phyloP scores from a whole-genome alignment of 2,797 vertebrate genomes.

The Anguilla obscura region DNA sequence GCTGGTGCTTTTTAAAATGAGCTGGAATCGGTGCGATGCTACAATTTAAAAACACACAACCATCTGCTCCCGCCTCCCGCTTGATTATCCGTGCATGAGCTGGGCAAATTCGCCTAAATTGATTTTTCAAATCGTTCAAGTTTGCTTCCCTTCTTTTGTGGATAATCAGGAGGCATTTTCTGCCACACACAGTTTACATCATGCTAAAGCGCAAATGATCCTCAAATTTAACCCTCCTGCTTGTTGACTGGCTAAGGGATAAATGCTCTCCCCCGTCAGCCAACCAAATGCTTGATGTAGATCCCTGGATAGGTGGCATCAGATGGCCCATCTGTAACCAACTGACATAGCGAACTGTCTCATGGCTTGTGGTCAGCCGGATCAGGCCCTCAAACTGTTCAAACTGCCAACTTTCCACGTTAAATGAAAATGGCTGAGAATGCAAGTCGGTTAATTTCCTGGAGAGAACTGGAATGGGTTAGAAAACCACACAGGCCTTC shows the following conservation, averaged over 20 bases:
- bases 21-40: not conserved
- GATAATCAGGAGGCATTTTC: not conserved
- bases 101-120: not conserved
- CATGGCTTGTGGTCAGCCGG: not conserved
- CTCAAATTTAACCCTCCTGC: not conserved
- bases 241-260: not conserved
- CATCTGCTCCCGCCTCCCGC: not conserved
- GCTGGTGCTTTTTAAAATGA: conserved; percentile 2
- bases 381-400: conserved; percentile 49
- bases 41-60: conserved; percentile 15
- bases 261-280: not conserved
- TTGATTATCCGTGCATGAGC: not conserved
- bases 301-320: not conserved
- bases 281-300: not conserved
- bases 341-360: not conserved
- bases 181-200: not conserved
- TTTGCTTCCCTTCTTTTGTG: not conserved
- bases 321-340: not conserved
- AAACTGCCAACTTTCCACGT: conserved; percentile 38
- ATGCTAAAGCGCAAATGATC: not conserved
- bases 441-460: conserved; percentile 37
- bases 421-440: conserved; percentile 45
- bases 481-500: conserved; percentile 28
- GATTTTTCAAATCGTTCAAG: not conserved
- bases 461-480: not conserved